phyloP scores from a whole-genome alignment of 2,888 invertebrate species.

The Drosophila planitibia region DNA sequence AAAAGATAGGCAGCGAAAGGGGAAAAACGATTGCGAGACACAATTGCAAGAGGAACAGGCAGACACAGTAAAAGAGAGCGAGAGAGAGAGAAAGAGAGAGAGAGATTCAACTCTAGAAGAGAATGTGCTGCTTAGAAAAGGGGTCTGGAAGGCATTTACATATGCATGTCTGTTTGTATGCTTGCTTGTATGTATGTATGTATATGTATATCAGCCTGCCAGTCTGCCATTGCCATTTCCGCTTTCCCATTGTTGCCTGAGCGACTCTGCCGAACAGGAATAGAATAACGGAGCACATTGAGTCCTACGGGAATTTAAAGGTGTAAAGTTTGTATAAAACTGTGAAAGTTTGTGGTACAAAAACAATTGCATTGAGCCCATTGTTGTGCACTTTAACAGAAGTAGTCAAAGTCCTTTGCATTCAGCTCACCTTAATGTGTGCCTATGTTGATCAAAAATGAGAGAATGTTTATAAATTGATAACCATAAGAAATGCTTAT shows the following conservation, averaged over 20 bases:
- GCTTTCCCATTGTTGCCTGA: slow-evolving; percentile 16
- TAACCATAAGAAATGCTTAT: background rate
- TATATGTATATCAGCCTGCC: slow-evolving; percentile 35
- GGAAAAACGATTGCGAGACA: slow-evolving; percentile 6
- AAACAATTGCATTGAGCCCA: background rate
- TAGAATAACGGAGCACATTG: slow-evolving; percentile 1
- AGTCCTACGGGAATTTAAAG: background rate
- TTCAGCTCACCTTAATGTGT: background rate
- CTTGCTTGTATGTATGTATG: background rate
- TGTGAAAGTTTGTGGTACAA: background rate
- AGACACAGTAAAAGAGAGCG: background rate
- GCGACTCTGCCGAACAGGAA: slow-evolving; percentile 2
- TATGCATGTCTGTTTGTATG: background rate
- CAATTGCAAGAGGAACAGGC: background rate
- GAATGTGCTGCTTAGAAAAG: slow-evolving; percentile 5
- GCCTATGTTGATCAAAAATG: background rate
- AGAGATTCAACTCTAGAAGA: background rate
- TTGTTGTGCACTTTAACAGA: background rate
- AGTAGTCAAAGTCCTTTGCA: background rate
- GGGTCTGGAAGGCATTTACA: slow-evolving; percentile 41
- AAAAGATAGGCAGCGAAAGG: slow-evolving; percentile 9
- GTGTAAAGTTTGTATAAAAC: background rate
- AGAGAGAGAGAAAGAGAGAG: slow-evolving; percentile 3
- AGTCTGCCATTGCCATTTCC: slow-evolving; percentile 60
- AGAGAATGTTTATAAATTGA: background rate